phyloP scores from a whole-genome alignment of 64 coral and sea anemone species.

The Dendronephthya gigantea region DNA sequence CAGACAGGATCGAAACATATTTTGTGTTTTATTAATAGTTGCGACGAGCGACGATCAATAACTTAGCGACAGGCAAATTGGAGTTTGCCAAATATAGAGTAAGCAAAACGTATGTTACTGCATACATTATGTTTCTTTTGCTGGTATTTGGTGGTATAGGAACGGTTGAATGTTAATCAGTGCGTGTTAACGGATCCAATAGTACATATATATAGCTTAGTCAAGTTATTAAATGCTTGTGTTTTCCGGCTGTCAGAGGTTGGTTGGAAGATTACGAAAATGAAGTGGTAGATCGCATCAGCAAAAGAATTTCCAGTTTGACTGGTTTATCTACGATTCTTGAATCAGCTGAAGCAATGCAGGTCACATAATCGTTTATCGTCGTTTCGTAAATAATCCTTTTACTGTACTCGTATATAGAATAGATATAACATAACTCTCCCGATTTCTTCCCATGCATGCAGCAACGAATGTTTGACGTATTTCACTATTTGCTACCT shows the following conservation, averaged over 20 bases:
- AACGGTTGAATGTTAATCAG: too few relatives aligned
- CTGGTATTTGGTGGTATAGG: too few relatives aligned
- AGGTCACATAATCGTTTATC: constrained; percentile 34
- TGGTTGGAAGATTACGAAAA: constrained; percentile 41
- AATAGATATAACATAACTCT: too few relatives aligned
- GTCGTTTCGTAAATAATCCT: too few relatives aligned
- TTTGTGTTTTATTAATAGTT: not conserved
- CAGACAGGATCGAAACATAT: not conserved
- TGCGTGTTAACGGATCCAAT: too few relatives aligned
- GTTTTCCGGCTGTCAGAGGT: constrained; percentile 36
- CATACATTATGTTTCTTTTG: not conserved
- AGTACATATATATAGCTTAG: too few relatives aligned
- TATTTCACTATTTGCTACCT: too few relatives aligned
- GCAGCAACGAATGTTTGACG: too few relatives aligned
- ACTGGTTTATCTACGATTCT: constrained; percentile 30
- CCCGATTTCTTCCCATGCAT: too few relatives aligned
- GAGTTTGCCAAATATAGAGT: constrained; percentile 34
- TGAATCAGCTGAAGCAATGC: constrained; percentile 32
- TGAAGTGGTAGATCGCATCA: constrained; percentile 13
- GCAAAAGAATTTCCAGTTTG: constrained; percentile 33
- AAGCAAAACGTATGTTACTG: constrained; percentile 33
- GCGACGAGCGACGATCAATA: constrained; percentile 22
- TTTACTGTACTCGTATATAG: too few relatives aligned
- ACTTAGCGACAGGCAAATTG: constrained; percentile 27
- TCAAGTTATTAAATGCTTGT: too few relatives aligned